Evolutionary conservation across 2,113 vertebrate species (phyloP), one percentile per base, ranked within the genome.

Genomic region (Oncorhynchus gorbuscha): DNA sequence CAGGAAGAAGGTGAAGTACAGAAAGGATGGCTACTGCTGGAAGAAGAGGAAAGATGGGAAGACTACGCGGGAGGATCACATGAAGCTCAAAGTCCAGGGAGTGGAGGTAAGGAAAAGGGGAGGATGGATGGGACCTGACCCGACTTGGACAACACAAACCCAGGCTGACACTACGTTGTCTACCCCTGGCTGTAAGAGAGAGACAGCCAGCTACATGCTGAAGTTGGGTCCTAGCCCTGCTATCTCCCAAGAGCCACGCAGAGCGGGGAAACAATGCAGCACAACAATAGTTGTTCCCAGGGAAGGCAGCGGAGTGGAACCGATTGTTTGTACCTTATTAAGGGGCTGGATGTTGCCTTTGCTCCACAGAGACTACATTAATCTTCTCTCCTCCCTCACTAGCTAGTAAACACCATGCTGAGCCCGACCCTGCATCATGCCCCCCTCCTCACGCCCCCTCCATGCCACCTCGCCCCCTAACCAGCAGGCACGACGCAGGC

Each of bases 1-100:
- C 88, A 97, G 98, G 94, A 99, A 99, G 96, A 99, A 99, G 90
- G 98, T 99, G 93, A 99, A 99, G 89, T 99, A 99, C 94, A 94
- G 97, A 93, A 99, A 99, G 87, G 98, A 99, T 89, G 97, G 98
- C 83, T 99, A 99, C 92, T 99, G 98, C 93, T 99, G 98, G 98
- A 99, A 99, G 88, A 99, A 99, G 93, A 93, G 98, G 92, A 99
- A 99, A 97, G 97, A 99, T 0, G 98, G 97, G 80, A 99, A 99
- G 89, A 99, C 98, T 70, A 99, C 98, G 72, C 87, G 98, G 80
- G 98, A 99, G 92, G 98, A 99, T 95, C 98, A 99, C 95, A 99
- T 99, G 98, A 99, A 99, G 80, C 93, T 99, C 88, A 99, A 99
- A 89, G 98, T 99, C 87, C 98, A 99, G 92, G 98, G 98, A 89